Base-by-base conservation (phyloP, 2,888 invertebrate genomes). In the Pyrocoelia pectoralis region DNA sequence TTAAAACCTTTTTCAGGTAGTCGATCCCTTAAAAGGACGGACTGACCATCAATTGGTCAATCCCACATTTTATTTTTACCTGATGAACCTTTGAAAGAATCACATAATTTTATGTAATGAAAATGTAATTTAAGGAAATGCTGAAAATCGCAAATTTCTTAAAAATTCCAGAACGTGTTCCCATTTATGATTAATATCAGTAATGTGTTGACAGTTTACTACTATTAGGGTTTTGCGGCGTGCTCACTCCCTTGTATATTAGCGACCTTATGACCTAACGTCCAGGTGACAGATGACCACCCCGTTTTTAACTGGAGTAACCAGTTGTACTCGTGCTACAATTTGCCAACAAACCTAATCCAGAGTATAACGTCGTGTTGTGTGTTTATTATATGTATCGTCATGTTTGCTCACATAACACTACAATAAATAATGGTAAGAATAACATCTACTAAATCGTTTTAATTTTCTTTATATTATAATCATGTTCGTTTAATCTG, bases 121-220 rank as follows among this genome's bases (percentile, higher is more conserved):
- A 19, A 48, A 19, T 9, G n/a, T 1, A 19, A 48, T 15, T 18
- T 48, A 17, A 48, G 13, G 17, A 48, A 17, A 2, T 18, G 38
- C 12, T n/a, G 15, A 38, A 49, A 56, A 13, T 12, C 24, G 0
- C 13, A 58, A 14, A 54, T 46, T 56, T 56, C 18, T 19, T 17
- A 17, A 9, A 56, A 56, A 53, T 29, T 43, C 48, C 24, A 52
- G 14, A 63, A 15, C 41, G 15, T 13, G 41, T 13, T 12, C n/a
- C 6, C 41, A 15, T 77, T 24, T 78, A 80, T 81, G 81, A 81
- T 81, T 81, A 80, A 81, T 81, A 81, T 81, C 81, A 66, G 77
- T 72, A 74, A 78, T 81, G 81, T 81, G 81, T 81, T 81, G 81
- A 81, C 81, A 81, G 78, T 76, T 78, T 76, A 79, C 76, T 78